Evolutionary conservation across 1,140 invertebrate genomes (phyloP), one percentile per base, ranked within the genome.

Genomic region (Aphelinus atriplicis): DNA sequence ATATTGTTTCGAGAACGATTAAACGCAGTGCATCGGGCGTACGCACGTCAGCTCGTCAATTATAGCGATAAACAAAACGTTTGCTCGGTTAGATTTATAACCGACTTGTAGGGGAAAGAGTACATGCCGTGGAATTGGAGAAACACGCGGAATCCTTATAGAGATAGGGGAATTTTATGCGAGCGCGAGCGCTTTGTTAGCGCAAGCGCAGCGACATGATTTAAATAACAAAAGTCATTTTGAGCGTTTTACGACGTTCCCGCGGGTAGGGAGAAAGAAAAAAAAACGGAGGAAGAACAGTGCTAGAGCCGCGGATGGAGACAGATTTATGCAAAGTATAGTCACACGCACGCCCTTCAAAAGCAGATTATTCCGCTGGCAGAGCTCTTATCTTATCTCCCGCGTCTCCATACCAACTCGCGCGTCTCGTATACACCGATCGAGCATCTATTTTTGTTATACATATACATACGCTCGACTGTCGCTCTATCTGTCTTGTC

Each of bases 181-280:
- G 68, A 45, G 56, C 68, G 57, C n/a, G 50, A 6, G 47, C 26
- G 10, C 47, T 61, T 62, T 70, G 57, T 70, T 46, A 62, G 7
- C 57, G 58, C 3, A 6, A 4, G 58, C 55, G 68, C 68, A 58
- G 50, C 50, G 45, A 69, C 67, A 70, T 47, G 60, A 71, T 64
- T 70, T 70, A 60, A 70, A 70, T 70, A 56, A 70, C 68, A 70
- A 70, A 61, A 70, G 68, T 61, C 68, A 53, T 61, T 51, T 61
- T 42, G 45, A 55, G 26, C 51, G 43, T 67, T 57, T 67, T 67
- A 55, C 53, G 65, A 56, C 3, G 48, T 56, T 67, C 9, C 53
- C 7, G 2, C 3, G 42, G 51, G 46, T 6, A 9, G 60, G 4
- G 26, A 61, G 60, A 61, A 43, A 61, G 64, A 7, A 56, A 55